These are phyloP conservation scores for Marisa cornuarietis DNA, from an alignment of 1,140 invertebrate genomes.

Conservation along the genomic window DNA sequence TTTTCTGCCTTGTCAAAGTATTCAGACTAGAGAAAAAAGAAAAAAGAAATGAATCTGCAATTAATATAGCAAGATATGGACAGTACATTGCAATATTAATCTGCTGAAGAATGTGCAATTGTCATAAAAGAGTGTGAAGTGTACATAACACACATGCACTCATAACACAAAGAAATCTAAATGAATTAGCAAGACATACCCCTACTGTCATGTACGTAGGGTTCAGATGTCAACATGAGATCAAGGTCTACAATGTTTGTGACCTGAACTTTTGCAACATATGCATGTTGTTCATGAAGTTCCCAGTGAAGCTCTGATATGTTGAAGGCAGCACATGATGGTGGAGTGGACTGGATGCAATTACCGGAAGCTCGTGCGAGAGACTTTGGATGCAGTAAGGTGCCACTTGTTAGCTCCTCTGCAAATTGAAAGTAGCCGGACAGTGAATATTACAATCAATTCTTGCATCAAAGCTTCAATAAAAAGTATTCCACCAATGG, in stretches of 20 bases:
- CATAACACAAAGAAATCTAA: too few species aligned
- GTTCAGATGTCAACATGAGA: constrained; percentile 15
- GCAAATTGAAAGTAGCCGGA: neutral
- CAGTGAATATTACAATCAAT: neutral
- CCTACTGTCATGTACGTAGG: constrained; percentile 22
- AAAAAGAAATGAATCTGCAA: too few species aligned
- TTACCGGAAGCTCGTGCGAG: constrained; percentile 17
- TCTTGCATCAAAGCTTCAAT: too few species aligned
- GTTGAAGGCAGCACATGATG: constrained; percentile 27
- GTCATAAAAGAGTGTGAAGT: too few species aligned
- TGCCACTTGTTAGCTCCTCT: constrained; percentile 24
- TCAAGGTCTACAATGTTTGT: constrained; percentile 31
- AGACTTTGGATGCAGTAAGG: constrained; percentile 21
- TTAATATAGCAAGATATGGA: too few species aligned
- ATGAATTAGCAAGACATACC: too few species aligned
- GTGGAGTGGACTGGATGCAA: constrained; percentile 21
- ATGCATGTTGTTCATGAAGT: constrained; percentile 28
- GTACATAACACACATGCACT: too few species aligned
- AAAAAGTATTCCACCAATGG: too few species aligned
- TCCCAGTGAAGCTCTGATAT: constrained; percentile 21
- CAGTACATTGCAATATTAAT: too few species aligned
- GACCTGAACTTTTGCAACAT: constrained; percentile 34
- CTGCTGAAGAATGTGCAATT: too few species aligned
- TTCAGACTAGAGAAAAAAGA: too few species aligned
- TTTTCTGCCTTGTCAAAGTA: too few species aligned